These are phyloP conservation scores for Mya arenaria DNA, from an alignment of 1,140 invertebrate genomes.

Conservation along the genomic window DNA sequence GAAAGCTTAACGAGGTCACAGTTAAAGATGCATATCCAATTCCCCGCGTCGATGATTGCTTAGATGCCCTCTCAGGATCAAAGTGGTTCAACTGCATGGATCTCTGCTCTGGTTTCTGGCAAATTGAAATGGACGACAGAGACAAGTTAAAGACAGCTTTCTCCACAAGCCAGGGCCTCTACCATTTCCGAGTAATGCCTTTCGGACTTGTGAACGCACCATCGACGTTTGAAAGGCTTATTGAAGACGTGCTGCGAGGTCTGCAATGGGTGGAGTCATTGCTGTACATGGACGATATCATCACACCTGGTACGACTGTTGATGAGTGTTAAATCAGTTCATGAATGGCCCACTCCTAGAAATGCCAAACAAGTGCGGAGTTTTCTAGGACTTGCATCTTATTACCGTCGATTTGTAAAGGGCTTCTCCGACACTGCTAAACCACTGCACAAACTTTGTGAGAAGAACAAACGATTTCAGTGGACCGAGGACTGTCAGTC, in stretches of 20 bases:
- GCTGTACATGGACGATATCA: neutral
- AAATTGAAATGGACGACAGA: constrained; percentile 16
- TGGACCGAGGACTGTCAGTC: constrained; percentile 55
- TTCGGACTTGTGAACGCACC: constrained; percentile 19
- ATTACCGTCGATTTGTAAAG: constrained; percentile 10
- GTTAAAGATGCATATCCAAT: neutral
- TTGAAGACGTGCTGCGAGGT: neutral
- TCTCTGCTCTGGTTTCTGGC: constrained; percentile 12
- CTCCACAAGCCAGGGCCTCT: neutral
- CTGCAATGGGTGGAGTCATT: neutral
- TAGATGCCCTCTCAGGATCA: constrained; percentile 14
- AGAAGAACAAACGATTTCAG: constrained; percentile 37
- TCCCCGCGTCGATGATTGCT: neutral
- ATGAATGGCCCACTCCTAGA: neutral
- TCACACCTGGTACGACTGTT: neutral
- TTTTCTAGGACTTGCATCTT: constrained; percentile 4
- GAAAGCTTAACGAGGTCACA: constrained; percentile 6
- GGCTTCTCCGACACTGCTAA: constrained; percentile 4
- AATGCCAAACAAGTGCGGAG: neutral
- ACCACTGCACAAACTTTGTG: constrained; percentile 21
- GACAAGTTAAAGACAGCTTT: constrained; percentile 35
- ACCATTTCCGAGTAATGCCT: constrained; percentile 36
- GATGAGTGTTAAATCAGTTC: constrained; percentile 11
- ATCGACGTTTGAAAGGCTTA: constrained; percentile 12
- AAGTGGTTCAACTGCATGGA: constrained; percentile 22